These are phyloP conservation scores for Petrocephalus schoutedeni DNA, from an alignment of 2,797 vertebrate species.

Conservation along the genomic window DNA sequence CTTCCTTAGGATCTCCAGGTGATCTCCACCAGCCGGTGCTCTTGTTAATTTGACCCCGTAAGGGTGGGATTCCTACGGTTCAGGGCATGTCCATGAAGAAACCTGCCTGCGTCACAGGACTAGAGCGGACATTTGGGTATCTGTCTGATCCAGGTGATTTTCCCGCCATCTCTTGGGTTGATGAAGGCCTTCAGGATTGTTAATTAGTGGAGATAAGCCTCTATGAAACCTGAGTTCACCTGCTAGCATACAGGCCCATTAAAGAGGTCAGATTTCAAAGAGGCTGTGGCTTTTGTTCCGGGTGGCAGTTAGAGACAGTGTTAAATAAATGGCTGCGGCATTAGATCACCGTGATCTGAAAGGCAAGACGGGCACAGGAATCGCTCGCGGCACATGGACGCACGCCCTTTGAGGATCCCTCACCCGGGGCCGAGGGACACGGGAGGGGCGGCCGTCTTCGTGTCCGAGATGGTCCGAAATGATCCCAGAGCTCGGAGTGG, in stretches of 20 bases:
- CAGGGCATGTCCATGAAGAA: not conserved
- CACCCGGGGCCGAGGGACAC: not conserved
- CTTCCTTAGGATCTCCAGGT: not conserved
- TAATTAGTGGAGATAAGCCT: not conserved
- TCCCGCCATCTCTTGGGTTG: not conserved
- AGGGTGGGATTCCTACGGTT: not conserved
- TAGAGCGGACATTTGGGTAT: not conserved
- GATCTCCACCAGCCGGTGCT: not conserved
- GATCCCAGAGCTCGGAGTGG: not conserved
- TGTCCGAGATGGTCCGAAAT: not conserved
- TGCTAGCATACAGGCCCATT: not conserved
- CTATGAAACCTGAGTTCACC: not conserved
- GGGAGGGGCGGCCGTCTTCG: not conserved
- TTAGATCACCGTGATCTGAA: not conserved
- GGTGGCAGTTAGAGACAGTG: not conserved
- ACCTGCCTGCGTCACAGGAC: not conserved
- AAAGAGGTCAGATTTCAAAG: slow-evolving; percentile 4
- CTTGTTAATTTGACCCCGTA: not conserved
- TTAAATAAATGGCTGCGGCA: not conserved
- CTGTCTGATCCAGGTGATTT: not conserved
- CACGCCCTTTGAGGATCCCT: not conserved
- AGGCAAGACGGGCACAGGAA: not conserved
- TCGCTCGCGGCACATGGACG: not conserved
- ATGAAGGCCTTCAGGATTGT: not conserved
- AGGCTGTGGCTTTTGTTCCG: not conserved